Evolutionary conservation across 2,888 invertebrate species (phyloP).

Genomic region (Acleris cristana): DNA sequence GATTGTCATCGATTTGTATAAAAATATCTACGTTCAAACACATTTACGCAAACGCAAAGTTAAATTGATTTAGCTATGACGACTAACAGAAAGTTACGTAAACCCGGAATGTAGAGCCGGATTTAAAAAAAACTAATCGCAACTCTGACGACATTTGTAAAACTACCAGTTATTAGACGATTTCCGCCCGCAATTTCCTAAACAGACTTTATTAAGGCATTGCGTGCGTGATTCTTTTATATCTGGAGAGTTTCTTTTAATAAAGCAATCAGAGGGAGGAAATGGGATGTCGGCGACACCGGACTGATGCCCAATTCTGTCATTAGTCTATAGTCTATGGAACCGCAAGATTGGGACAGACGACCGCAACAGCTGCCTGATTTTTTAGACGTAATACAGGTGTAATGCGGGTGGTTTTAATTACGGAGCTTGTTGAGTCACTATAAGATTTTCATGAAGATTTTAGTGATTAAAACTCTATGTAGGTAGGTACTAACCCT

Average conservation of each 20-base stretch:
- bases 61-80: no score
- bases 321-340: conserved; percentile 43
- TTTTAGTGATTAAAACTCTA: no score
- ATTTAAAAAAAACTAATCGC: conserved; percentile 13
- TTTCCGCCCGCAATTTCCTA: conserved; percentile 22
- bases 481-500: no score
- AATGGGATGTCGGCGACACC: conserved; percentile 51
- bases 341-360: conserved; percentile 37
- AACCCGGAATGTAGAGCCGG: no score
- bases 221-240: conserved; percentile 38
- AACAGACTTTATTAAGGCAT: conserved; percentile 37
- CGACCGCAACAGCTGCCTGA: conserved; percentile 14
- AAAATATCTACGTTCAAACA: no score
- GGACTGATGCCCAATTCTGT: conserved; percentile 44
- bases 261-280: conserved; percentile 58
- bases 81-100: no score
- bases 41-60: no score
- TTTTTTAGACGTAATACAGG: conserved; percentile 3
- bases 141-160: conserved; percentile 34
- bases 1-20: no score
- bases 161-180: conserved; percentile 14
- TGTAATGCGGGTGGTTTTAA: no score
- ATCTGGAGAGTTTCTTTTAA: conserved; percentile 50
- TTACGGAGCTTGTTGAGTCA: neutral
- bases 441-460: no score